Base-by-base conservation (phyloP, 2,797 vertebrate species). In the Sebastes diaconus region DNA sequence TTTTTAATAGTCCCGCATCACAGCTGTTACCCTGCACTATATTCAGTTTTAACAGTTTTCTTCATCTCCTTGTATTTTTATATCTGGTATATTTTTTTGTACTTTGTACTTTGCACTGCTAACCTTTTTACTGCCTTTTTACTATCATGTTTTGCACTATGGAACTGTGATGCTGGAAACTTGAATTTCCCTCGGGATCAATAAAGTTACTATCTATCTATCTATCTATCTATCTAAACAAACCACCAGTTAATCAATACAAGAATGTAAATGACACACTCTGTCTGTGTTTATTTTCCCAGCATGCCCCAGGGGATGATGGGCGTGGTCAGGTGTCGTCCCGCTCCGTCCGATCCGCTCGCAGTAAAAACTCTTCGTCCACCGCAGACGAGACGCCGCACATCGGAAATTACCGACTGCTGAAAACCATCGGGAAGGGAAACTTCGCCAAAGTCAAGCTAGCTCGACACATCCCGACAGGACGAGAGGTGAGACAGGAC, bases 381-480 rank as follows among this genome's bases (percentile, higher is more conserved):
- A 87, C 93, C 6, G 89, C 94, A 0, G 97, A 97, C 5, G 96
- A 97, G 72, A 92, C 95, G 75, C 96, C 97, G 0, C 97, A 97
- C n/a, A 94, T 97, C 3, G 97, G 97, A 52, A 97, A 97, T 90
- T 97, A 97, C 90, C 95, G 96, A 5, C 94, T 97, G 63, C 95
- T 97, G n/a, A 94, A 96, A 77, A 97, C 97, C 90, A 97, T 97
- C 1, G 97, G 97, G 75, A 97, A 97, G 79, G 97, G 97, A 61
- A 97, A 97, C 93, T 97, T 97, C 0, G 97, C 97, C 79, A 97
- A 97, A 88, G 97, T 97, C 77, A 97, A 97, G 87, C 91, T 97
- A 88, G 97, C 96, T 1, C 94, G 96, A 46, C 97, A 97, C 84
- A 89, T 96, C 81, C 95, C 95, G 54, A 97, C 60, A 16, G 76